Evolutionary conservation across 2,113 vertebrate species (phyloP), one percentile per base, ranked within the genome.

Genomic region (Montifringilla adamsi): DNA sequence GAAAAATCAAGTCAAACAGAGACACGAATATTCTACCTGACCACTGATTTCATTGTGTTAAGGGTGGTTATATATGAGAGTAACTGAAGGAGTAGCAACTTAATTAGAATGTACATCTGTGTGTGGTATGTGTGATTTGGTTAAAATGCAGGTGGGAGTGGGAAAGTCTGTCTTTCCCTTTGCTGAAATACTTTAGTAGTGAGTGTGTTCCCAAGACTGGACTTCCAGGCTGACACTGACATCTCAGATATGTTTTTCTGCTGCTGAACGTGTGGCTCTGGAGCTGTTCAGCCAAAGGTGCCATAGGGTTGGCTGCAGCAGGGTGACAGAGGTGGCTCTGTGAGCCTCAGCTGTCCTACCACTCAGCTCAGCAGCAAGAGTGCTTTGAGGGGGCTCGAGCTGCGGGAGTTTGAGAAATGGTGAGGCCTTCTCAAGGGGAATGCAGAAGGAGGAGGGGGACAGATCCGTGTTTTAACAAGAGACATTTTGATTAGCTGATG

Each of bases 331-430:
- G 47, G 4, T 6, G 12, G 31, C 31, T 66, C n/a, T 59, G 30
- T 1, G 0, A 20, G 39, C 0, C 0, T 37, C 21, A 44, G 10
- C 47, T 30, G 15, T 50, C 15, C 35, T 23, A 14, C 62, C 19
- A 0, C 43, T 12, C 17, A 3, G 1, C n/a, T 87, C 2, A 0
- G 10, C 52, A 72, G 52, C 33, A 2, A 5, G 26, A 21, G 28
- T 3, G 2, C 10, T 35, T 59, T 37, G 17, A 4, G 16, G 55
- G 26, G 18, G 11, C 46, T 74, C 47, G 1, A 49, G 10, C 43
- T 84, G n/a, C 1, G 2, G 30, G 26, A 15, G 13, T 4, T 53
- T 16, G 69, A 46, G 64, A 49, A 46, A 50, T 84, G 44, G 9
- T 69, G 11, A 75, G 46, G 8, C 16, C 8, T 3, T 69, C 44